Conservation (phyloP, 2,797 vertebrate genomes). For the Onychomys torridus region DNA sequence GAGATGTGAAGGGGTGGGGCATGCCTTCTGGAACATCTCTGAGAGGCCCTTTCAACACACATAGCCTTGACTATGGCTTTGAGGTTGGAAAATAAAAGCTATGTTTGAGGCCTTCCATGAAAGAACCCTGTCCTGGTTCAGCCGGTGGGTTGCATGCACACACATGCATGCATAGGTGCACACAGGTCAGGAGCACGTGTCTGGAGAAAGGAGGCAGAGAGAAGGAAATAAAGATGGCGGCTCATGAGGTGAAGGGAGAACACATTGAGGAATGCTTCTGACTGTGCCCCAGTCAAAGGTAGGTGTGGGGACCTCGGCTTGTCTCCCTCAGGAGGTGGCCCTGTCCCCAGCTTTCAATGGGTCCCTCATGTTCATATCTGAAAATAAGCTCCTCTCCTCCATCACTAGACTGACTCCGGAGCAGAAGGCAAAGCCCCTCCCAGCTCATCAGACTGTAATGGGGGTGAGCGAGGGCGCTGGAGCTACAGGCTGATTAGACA, state of each 20-base stretch:
- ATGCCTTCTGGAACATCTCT: too few relatives aligned
- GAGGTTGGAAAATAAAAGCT: background rate
- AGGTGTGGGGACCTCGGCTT: background rate
- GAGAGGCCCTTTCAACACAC: background rate
- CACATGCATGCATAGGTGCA: background rate
- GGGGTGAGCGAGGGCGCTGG: slow-evolving; percentile 74
- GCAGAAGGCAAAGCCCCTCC: slow-evolving; percentile 69
- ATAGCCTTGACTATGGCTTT: background rate
- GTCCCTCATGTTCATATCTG: background rate
- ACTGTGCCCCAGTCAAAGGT: background rate
- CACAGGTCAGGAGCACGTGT: background rate
- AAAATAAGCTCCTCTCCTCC: background rate
- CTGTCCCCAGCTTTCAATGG: slow-evolving; percentile 32
- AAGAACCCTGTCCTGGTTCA: background rate
- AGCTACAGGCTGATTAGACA: slow-evolving; percentile 84
- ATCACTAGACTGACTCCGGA: background rate
- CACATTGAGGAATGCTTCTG: background rate
- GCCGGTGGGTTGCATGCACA: background rate
- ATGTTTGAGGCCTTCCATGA: background rate
- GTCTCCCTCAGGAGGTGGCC: background rate
- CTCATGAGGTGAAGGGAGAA: background rate
- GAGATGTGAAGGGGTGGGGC: too few relatives aligned
- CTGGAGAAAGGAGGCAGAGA: background rate
- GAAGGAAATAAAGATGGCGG: background rate
- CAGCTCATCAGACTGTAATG: slow-evolving; percentile 62